Evolutionary conservation across 1,140 invertebrate genomes (phyloP), one percentile per base, ranked within the genome.

Genomic region (Diabrotica virgifera): DNA sequence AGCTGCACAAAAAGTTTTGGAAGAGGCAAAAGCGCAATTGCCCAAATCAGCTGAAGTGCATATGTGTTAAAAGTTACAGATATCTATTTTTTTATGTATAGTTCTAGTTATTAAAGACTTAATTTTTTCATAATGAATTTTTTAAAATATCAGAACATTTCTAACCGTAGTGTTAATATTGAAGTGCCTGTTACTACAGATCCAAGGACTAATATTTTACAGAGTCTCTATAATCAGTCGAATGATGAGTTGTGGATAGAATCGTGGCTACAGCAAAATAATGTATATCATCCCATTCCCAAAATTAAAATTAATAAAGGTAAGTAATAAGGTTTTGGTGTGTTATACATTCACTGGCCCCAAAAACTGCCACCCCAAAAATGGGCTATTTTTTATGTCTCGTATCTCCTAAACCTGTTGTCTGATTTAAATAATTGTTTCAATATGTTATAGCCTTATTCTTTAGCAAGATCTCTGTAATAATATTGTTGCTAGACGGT

Each of bases 21-120:
- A 86, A 71, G 90, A 91, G 62, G 90, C 91, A 0, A 85, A 88
- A 74, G 56, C 74, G n/a, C 85, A 90, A 54, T 73, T 91, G 36
- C 78, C 81, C 0, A 77, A 79, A 63, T 72, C 78, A 55, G 77
- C 62, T 5, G 70, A 71, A 70, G 51, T 72, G 52, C 73, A 74
- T 53, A 70, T 80, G 63, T 76, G 71, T 66, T 74, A 69, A 66
- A 35, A 38, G 38, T 59, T 59, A 14, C 9, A 8, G 6, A 55
- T 55, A 55, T 24, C 24, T 36, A 5, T 60, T 51, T 12, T 46
- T 51, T 36, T 36, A 5, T 57, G 12, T 12, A 36, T 35, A 57
- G 24, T 2, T 36, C 12, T 40, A 11, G 13, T 53, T 24, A 13
- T 24, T 53, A 57, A 46, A n/a, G 40, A 46, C 24, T 57, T 36